Evolutionary conservation across 2,888 invertebrate species (phyloP).

Genomic region (Cyclophora punctaria): DNA sequence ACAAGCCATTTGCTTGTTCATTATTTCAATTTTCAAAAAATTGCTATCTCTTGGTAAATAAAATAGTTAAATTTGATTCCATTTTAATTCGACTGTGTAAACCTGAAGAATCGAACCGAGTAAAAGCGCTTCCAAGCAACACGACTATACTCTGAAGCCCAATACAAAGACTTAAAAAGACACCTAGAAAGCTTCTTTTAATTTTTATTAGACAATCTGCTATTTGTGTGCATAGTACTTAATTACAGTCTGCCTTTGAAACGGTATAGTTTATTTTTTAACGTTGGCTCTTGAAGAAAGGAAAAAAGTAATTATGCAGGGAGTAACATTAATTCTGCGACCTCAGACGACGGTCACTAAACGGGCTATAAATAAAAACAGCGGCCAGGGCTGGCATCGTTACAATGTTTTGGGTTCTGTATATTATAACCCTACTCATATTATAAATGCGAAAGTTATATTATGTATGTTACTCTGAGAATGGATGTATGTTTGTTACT

Average conservation of each 20-base stretch:
- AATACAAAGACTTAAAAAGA: no score
- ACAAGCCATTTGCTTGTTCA: no score
- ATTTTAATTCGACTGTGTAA: no score
- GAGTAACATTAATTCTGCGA: conserved; percentile 25
- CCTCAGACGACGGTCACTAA: conserved; percentile 20
- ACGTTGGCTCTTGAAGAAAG: conserved; percentile 12
- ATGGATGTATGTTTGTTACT: neutral
- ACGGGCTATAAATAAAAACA: conserved; percentile 8
- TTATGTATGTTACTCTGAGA: neutral
- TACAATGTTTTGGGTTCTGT: neutral
- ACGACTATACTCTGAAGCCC: no score
- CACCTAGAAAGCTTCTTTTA: no score
- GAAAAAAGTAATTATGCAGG: conserved; percentile 25
- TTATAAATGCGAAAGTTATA: no score
- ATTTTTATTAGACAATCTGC: neutral
- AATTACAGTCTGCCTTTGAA: conserved; percentile 19
- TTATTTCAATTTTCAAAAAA: no score
- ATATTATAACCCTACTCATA: no score
- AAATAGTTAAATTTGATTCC: no score
- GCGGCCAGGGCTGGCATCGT: conserved; percentile 1
- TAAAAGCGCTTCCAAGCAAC: neutral
- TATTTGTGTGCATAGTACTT: conserved; percentile 9
- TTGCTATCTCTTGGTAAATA: no score
- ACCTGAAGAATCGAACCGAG: no score
- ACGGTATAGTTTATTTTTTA: conserved; percentile 2